Conservation (phyloP, 2,888 invertebrate species). For the Diogma glabrata region DNA sequence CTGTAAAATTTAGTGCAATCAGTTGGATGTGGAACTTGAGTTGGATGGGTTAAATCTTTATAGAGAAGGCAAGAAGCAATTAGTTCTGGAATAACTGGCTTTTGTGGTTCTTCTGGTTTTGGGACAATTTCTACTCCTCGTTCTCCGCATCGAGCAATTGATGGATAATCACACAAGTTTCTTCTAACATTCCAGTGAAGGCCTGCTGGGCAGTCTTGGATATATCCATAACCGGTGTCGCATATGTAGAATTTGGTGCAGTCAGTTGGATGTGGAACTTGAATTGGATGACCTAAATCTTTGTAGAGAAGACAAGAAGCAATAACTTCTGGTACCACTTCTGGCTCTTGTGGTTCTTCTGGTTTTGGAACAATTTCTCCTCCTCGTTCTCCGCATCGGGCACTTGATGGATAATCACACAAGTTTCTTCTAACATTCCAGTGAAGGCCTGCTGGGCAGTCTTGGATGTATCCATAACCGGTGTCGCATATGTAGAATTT, state of each 20-base stretch:
- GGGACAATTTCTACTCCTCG: too few relatives aligned
- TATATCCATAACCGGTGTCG: not conserved
- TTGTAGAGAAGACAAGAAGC: not conserved
- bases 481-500: conserved; percentile 1
- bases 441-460: not conserved
- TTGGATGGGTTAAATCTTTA: not conserved
- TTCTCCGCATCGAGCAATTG: too few relatives aligned
- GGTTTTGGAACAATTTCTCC: too few relatives aligned
- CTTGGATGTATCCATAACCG: not conserved
- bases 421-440: not conserved
- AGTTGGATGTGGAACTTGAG: conserved; percentile 10
- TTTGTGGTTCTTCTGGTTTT: too few relatives aligned
- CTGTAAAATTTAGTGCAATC: conserved; percentile 14
- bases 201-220: not conserved
- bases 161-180: conserved; percentile 3
- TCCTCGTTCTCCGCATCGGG: not conserved
- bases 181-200: conserved; percentile 5
- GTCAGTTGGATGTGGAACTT: conserved; percentile 6
- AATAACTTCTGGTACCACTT: not conserved
- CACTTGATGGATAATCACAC: not conserved
- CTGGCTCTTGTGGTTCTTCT: not conserved
- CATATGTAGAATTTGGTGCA: conserved; percentile 9
- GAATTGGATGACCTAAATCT: not conserved
- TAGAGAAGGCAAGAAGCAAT: not conserved
- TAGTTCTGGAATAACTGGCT: too few relatives aligned